phyloP scores from a whole-genome alignment of 2,113 vertebrate species.

The Tiliqua scincoides region DNA sequence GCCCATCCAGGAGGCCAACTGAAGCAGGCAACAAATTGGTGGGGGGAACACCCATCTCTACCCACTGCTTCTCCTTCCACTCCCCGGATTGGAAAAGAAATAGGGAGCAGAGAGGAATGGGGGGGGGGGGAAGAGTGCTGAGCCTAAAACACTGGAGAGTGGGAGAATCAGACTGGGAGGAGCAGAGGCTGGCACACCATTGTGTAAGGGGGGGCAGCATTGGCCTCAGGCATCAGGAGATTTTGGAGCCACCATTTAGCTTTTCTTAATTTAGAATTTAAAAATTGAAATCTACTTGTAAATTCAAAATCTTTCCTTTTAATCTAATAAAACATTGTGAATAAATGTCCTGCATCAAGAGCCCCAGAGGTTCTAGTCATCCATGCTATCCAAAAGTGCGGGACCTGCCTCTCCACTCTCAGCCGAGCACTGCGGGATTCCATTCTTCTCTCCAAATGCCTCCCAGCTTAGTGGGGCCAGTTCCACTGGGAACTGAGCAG shows the following conservation, averaged over 20 bases:
- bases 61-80: no score
- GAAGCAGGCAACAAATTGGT: no score
- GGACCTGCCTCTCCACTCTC: neutral
- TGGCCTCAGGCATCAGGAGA: no score
- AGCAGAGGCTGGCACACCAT: no score
- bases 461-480: neutral
- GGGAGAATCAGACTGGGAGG: no score
- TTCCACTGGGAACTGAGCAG: conserved; percentile 65
- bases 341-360: neutral
- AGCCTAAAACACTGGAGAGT: no score
- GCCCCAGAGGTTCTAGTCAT: neutral
- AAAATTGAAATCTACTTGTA: neutral
- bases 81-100: no score
- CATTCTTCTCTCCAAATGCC: neutral
- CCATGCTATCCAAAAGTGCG: neutral
- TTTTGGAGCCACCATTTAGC: neutral
- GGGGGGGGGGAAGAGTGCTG: no score
- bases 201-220: no score
- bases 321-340: neutral
- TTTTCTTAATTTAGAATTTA: neutral
- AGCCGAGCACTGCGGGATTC: neutral
- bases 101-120: no score
- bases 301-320: neutral
- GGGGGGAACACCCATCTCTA: no score
- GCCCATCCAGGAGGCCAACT: no score